Conservation (phyloP, 1,140 invertebrate genomes). For the Wasmannia auropunctata region DNA sequence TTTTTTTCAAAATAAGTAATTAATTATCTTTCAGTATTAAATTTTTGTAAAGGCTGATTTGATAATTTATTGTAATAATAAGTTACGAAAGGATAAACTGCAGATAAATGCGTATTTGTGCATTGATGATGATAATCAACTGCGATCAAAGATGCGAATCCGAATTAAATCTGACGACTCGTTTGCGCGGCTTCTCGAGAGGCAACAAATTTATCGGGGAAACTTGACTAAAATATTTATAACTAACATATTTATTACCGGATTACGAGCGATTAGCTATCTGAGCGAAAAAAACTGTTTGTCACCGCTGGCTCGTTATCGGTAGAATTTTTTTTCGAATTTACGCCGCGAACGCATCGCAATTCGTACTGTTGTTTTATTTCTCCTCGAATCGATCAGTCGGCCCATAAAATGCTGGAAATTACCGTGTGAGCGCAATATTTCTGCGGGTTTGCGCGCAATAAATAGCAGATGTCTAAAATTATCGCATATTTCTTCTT, state of each 20-base stretch:
- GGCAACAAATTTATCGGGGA: too few species aligned
- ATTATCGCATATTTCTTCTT: slow-evolving; percentile 17
- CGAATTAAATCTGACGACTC: neutral
- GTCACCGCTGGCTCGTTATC: neutral
- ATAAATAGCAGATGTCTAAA: slow-evolving; percentile 40
- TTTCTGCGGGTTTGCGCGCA: neutral
- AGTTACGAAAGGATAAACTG: neutral
- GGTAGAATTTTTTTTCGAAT: slow-evolving; percentile 16
- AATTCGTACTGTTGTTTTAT: neutral
- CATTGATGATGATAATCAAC: neutral
- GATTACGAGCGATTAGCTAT: slow-evolving; percentile 39
- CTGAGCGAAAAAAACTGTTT: slow-evolving; percentile 32
- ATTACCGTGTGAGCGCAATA: neutral
- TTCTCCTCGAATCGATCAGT: neutral
- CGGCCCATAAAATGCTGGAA: neutral
- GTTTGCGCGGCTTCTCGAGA: neutral
- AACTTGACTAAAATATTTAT: slow-evolving; percentile 14
- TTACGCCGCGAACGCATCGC: neutral
- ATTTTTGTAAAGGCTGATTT: too few species aligned
- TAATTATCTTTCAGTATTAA: too few species aligned
- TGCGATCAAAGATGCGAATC: neutral
- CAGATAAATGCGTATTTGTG: neutral
- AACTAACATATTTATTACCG: slow-evolving; percentile 1
- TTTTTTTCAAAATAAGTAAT: too few species aligned
- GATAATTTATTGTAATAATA: too few species aligned